Evolutionary conservation across 2,888 invertebrate genomes (phyloP), one percentile per base, ranked within the genome.

Genomic region (Periphyllus acericola): DNA sequence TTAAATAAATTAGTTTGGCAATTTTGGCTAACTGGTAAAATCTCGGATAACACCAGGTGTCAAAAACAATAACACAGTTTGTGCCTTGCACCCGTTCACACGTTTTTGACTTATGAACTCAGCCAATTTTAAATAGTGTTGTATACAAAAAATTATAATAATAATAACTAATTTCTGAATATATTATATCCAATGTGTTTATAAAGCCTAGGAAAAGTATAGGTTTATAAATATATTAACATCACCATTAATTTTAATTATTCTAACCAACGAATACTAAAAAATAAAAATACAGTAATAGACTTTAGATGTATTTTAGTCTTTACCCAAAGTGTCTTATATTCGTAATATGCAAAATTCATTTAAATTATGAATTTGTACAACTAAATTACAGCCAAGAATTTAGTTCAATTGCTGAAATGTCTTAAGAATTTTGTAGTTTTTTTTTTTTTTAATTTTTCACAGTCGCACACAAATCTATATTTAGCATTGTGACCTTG

Each of bases 41-140:
- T 85, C 78, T 78, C 78, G 52, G 78, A 68, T 84, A 76, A 79
- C 76, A 40, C 21, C 86, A 86, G 86, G 74, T 86, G 86, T 86
- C 72, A 80, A 60, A 71, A 86, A 86, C 79, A 86, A 86, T 72
- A 72, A 79, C 52, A 86, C 79, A 21, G 75, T n/a, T 29, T 36
- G 68, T 68, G 60, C 17, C 25, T 72, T 46, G 52, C 40, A 29
- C 40, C 1, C 71, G 84, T 71, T 71, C 71, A 85, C 52, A 71
- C 78, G 4, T 71, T 25, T 76, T 34, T 66, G 21, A 74, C 36
- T 75, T 32, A 40, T 66, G 29, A 83, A 36, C 83, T 14, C 66
- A 25, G 40, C 83, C 66, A 83, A 83, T 83, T 83, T 36, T 25
- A 60, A 75, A 55, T 19, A 29, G n/a, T 21, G 55, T 8, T 66